A percentile compares a stretch with the other conserved stretches of the same genome.
Conservation (phyloP, 2,113 vertebrate genomes). For the Menidia beryllina region DNA sequence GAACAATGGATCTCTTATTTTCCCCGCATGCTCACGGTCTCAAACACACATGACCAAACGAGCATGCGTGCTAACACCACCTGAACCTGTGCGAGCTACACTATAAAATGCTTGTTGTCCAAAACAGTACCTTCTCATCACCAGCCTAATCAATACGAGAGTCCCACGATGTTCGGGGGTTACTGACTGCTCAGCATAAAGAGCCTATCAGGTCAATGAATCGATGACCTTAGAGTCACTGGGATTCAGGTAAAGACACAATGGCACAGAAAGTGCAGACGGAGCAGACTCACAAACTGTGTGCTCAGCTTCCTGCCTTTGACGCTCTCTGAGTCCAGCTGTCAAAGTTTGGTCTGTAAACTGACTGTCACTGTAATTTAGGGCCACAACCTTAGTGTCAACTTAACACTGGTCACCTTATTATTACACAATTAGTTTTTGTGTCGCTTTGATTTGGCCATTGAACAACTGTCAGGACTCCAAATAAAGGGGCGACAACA, state of each 20-base stretch:
- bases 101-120: slow-evolving; percentile 26
- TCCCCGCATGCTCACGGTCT: slow-evolving; percentile 30
- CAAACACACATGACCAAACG: not conserved
- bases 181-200: slow-evolving; percentile 65
- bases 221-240: slow-evolving; percentile 41
- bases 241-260: slow-evolving; percentile 44
- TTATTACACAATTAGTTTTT: too few relatives aligned
- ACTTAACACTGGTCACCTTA: too few relatives aligned
- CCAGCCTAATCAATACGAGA: slow-evolving; percentile 44
- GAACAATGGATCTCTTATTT: slow-evolving; percentile 12
- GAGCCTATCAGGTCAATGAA: slow-evolving; percentile 51
- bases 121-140: slow-evolving; percentile 73
- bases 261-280: slow-evolving; percentile 47
- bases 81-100: not conserved
- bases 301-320: slow-evolving; percentile 29
- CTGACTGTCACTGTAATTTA: not conserved
- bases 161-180: slow-evolving; percentile 45
- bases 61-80: slow-evolving; percentile 27
- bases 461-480: not conserved
- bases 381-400: not conserved
- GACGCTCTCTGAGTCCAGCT: too few relatives aligned
- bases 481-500: not conserved
- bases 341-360: too few relatives aligned
- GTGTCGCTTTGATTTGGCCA: not conserved
- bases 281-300: slow-evolving; percentile 39